Percentiles rank a stretch among this genome's conserved stretches.
phyloP scores from a whole-genome alignment of 2,797 vertebrate genomes.

The Bucorvus abyssinicus region DNA sequence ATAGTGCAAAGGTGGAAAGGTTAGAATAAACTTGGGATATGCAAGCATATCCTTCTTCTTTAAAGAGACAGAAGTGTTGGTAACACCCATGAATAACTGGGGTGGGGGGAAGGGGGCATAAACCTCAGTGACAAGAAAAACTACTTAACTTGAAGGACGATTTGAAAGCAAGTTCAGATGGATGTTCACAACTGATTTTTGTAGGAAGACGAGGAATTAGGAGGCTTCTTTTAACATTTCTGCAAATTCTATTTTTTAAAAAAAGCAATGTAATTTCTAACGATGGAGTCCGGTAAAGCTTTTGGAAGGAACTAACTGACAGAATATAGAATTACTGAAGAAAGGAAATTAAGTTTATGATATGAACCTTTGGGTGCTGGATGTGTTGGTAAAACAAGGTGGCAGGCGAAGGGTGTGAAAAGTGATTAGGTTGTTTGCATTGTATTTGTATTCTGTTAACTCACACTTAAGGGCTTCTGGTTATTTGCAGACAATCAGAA shows the following conservation, averaged over 20 bases:
- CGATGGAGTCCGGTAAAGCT: background rate
- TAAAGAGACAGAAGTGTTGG: background rate
- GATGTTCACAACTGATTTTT: background rate
- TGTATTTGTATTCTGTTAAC: background rate
- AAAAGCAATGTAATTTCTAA: background rate
- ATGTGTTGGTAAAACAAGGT: background rate
- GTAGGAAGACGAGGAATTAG: background rate
- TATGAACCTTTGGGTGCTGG: background rate
- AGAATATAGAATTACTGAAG: background rate
- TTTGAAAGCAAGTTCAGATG: background rate
- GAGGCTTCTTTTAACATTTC: background rate
- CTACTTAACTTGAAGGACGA: background rate
- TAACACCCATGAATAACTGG: accelerated
- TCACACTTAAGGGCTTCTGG: background rate
- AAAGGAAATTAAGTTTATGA: background rate
- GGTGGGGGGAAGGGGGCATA: background rate
- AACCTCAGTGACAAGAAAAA: background rate
- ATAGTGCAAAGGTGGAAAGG: background rate
- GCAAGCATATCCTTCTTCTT: background rate
- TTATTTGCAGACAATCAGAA: background rate
- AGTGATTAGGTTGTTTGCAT: background rate
- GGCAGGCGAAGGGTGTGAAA: background rate
- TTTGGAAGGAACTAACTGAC: background rate
- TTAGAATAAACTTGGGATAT: background rate
- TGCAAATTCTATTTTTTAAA: background rate